Evolutionary conservation across 2,113 vertebrate genomes (phyloP).

Genomic region (Pteruthius melanotis): DNA sequence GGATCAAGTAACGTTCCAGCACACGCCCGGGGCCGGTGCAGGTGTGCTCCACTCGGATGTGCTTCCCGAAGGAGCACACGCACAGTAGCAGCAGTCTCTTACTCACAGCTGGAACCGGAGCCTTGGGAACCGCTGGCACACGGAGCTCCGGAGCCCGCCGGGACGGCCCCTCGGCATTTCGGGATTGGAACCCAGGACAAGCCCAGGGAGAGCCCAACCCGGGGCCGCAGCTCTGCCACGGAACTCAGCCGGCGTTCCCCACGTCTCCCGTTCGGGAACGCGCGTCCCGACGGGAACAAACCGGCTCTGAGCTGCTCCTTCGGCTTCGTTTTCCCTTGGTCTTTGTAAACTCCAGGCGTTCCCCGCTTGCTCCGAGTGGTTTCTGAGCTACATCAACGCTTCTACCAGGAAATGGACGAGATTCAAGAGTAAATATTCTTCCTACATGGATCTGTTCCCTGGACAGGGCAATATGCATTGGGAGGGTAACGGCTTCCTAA

Average conservation of each 20-base stretch:
- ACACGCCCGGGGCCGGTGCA: constrained; percentile 73
- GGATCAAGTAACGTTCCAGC: constrained; percentile 90
- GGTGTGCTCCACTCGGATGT: constrained; percentile 56
- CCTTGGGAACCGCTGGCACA: constrained; percentile 32
- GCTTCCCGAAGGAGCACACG: constrained; percentile 61
- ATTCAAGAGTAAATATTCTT: not conserved
- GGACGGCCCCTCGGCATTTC: rapidly evolving
- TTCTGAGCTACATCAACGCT: constrained; percentile 13
- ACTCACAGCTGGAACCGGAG: constrained; percentile 34
- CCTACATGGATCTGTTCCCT: not conserved
- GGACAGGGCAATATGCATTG: not conserved
- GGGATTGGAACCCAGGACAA: not conserved
- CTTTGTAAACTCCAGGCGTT: not conserved
- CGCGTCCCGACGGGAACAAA: rapidly evolving
- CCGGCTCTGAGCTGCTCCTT: rapidly evolving
- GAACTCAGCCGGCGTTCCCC: not conserved
- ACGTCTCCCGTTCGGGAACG: rapidly evolving
- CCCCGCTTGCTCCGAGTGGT: not conserved
- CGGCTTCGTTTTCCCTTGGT: not conserved
- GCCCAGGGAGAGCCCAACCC: not conserved
- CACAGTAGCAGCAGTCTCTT: constrained; percentile 75
- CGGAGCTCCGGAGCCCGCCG: not conserved
- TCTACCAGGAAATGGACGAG: constrained; percentile 21
- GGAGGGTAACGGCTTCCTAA: constrained; percentile 20
- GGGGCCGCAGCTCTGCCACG: not conserved